Conservation (phyloP, 2,113 vertebrate species). For the Melanotaenia duboulayi region DNA sequence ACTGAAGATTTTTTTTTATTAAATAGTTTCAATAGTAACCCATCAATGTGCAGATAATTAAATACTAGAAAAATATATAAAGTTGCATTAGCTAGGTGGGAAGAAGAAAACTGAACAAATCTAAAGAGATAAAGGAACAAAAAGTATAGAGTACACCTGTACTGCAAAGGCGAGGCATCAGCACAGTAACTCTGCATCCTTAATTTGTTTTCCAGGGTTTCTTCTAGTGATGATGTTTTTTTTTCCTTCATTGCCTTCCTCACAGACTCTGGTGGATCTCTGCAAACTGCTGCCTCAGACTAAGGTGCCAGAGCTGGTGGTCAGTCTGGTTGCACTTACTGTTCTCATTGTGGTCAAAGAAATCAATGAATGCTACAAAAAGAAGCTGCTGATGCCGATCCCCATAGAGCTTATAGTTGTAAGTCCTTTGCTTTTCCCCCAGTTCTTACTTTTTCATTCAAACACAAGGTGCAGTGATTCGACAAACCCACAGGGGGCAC, state of each 20-base stretch:
- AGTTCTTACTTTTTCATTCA: background rate
- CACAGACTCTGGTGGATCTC: constrained; percentile 86
- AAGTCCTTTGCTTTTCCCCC: constrained; percentile 15
- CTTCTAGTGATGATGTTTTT: background rate
- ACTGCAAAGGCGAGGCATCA: background rate
- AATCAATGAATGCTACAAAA: constrained; percentile 82
- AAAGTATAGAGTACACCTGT: background rate
- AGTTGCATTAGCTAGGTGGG: background rate
- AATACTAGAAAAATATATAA: background rate
- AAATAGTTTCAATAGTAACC: background rate
- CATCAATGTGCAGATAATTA: background rate
- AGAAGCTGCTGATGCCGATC: constrained; percentile 87
- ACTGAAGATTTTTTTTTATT: too few relatives aligned
- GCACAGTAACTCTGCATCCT: background rate
- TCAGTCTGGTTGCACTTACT: constrained; percentile 83
- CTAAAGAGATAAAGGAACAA: background rate
- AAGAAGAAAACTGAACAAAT: background rate
- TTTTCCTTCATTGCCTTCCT: background rate
- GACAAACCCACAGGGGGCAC: constrained; percentile 51
- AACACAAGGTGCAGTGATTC: background rate
- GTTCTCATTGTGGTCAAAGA: constrained; percentile 88
- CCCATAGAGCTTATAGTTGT: constrained; percentile 93
- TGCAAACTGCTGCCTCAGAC: constrained; percentile 83
- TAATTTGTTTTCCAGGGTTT: background rate
- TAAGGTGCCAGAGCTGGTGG: constrained; percentile 83